Base-by-base conservation (phyloP, 2,113 vertebrate genomes). In the Elaphurus davidianus region DNA sequence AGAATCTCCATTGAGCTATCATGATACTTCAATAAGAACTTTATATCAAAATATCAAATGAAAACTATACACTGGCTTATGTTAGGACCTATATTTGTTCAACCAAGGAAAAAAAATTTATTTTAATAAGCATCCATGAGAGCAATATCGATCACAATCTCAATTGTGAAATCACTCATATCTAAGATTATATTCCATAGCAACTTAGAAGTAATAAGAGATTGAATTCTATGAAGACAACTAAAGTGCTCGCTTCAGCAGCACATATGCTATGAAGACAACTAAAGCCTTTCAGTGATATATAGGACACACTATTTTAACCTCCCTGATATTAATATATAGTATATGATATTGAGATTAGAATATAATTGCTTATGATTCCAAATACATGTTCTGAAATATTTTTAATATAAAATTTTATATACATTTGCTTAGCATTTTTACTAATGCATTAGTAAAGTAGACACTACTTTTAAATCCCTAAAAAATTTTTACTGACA, bases 301-400 rank as follows among this genome's bases (percentile, higher is more conserved):
- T 82, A 62, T 54, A 94, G 54, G 92, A 23, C 91, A 94, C 47
- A 54, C 76, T 91, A 91, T 82, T 88, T 84, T 76, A 43, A 78
- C 47, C 60, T 88, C 52, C 43, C 23, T 94, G 74, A 90, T 94
- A 91, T 88, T 97, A 97, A 92, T 87, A 50, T 90, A 36, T 85
- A 90, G 86, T 85, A 62, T 30, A 43, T 40, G 33, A 40, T 59
- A 47, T 86, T 88, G 82, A 74, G 40, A 67, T 57, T 27, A 87
- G 64, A 88, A 23, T 91, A 86, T 74, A 91, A 95, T 92, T 90
- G 64, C 87, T 90, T 60, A 62, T 87, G 40, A 87, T 19, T 97
- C 50, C 50, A 90, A 71, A 15, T 87, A 40, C 59, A 27, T 33
- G 1, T 87, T 60, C 47, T 90, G 43, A 81, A 57, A 64, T 86